Evolutionary conservation across 1,140 invertebrate genomes (phyloP), one percentile per base, ranked within the genome.

Genomic region (Solen grandis): DNA sequence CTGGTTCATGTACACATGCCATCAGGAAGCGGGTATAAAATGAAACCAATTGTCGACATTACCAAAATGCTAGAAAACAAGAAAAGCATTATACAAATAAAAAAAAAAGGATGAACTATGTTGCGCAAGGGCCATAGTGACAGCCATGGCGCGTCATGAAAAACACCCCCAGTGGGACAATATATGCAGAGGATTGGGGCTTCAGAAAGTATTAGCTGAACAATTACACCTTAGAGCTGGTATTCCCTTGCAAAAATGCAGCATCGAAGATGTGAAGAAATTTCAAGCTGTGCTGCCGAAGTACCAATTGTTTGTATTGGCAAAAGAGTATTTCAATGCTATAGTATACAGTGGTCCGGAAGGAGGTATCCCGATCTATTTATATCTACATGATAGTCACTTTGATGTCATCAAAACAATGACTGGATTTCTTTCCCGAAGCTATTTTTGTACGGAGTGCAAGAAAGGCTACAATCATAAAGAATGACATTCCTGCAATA

Each of bases 111-210:
- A 77, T 59, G 55, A 72, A 13, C 29, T 76, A 16, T 82, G 62
- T 52, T 83, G 74, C 73, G 69, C 69, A 10, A 27, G 75, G 57
- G 75, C 75, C 3, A 55, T 83, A 31, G 70, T 70, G 22, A 70
- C 66, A 52, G 66, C 66, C 2, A 70, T 72, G 4, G 69, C 69
- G 2, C 50, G 52, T 35, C 5, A 5, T n/a, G 69, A 72, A 55
- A 72, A 72, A 35, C 50, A 72, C 29, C 50, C 8, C 1, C 29
- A 57, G 31, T 72, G 54, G 50, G 52, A 57, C 33, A 72, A 35
- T 22, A 72, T 72, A 10, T 31, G 69, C 13, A 35, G 13, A 66
- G 63, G 63, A 35, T 25, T 14, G 31, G 27, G 38, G 3, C 5
- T 69, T 14, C 65, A 69, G 54, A 52, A 19, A 54, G 4, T 22